A percentile compares a stretch with the other conserved stretches of the same genome.
Conservation (phyloP, 2,797 vertebrate genomes). For the Tadarida brasiliensis region DNA sequence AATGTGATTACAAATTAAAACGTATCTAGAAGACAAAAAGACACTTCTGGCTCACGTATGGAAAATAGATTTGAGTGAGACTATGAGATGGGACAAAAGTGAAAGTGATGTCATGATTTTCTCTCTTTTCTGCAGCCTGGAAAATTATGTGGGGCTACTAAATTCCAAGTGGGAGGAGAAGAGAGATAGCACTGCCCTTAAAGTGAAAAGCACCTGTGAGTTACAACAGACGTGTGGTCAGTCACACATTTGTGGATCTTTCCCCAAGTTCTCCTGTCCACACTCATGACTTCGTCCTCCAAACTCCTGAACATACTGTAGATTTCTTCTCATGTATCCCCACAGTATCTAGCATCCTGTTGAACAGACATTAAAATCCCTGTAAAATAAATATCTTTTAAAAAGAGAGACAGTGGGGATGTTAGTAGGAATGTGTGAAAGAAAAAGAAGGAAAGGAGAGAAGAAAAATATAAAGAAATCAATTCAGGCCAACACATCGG, state of each 20-base stretch:
- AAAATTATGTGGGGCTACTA: neutral
- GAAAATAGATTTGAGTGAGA: neutral
- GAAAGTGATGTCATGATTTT: neutral
- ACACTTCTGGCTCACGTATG: neutral
- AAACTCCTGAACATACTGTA: neutral
- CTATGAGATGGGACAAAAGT: neutral
- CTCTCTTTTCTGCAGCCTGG: neutral
- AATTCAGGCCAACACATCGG: neutral
- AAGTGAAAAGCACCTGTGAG: neutral
- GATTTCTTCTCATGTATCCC: neutral
- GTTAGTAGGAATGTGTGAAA: neutral
- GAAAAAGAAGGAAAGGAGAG: neutral
- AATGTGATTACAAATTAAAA: neutral
- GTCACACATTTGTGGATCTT: neutral
- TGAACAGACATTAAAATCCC: neutral
- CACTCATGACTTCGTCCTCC: neutral
- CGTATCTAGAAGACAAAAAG: neutral
- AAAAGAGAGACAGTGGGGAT: neutral
- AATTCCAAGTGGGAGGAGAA: neutral
- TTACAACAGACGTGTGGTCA: neutral
- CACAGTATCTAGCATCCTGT: neutral
- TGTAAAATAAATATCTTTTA: neutral
- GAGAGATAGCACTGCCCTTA: neutral
- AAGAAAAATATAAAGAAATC: neutral
- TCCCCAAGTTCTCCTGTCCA: neutral